phyloP scores from a whole-genome alignment of 1,140 invertebrate species.

The Aradophagus sp. region DNA sequence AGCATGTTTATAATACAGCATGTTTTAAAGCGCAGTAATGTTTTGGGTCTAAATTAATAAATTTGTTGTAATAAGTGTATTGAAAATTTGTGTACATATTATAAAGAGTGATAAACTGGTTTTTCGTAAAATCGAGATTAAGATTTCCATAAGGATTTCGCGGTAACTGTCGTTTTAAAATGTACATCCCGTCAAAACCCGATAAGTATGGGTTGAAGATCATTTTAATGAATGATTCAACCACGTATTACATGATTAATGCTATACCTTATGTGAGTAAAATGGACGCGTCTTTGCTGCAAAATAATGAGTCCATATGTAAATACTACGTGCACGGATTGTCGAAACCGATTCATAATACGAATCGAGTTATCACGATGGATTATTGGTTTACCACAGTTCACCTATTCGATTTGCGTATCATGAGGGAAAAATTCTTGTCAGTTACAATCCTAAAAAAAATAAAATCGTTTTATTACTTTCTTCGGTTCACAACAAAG shows the following conservation, averaged over 20 bases:
- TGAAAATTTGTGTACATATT: too few species aligned
- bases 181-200: slow-evolving; percentile 67
- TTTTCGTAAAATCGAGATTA: too few species aligned
- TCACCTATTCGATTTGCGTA: slow-evolving; percentile 2
- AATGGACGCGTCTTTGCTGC: not conserved
- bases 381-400: slow-evolving; percentile 1
- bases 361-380: not conserved
- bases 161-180: slow-evolving; percentile 66
- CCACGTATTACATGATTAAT: slow-evolving; percentile 55
- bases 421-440: slow-evolving; percentile 3
- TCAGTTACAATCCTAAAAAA: slow-evolving; percentile 6
- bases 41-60: too few species aligned
- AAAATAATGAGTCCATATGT: slow-evolving; percentile 2
- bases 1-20: too few species aligned
- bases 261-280: slow-evolving; percentile 19
- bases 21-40: too few species aligned
- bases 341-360: slow-evolving; percentile 8
- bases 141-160: slow-evolving; percentile 61
- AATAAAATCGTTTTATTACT: slow-evolving; percentile 5
- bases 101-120: too few species aligned
- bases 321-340: slow-evolving; percentile 1
- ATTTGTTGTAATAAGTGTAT: too few species aligned
- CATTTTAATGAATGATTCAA: slow-evolving; percentile 46
- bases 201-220: slow-evolving; percentile 69
- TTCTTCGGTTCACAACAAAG: slow-evolving; percentile 1